phyloP scores from a whole-genome alignment of 2,888 invertebrate species.

The Endomychus coccineus region DNA sequence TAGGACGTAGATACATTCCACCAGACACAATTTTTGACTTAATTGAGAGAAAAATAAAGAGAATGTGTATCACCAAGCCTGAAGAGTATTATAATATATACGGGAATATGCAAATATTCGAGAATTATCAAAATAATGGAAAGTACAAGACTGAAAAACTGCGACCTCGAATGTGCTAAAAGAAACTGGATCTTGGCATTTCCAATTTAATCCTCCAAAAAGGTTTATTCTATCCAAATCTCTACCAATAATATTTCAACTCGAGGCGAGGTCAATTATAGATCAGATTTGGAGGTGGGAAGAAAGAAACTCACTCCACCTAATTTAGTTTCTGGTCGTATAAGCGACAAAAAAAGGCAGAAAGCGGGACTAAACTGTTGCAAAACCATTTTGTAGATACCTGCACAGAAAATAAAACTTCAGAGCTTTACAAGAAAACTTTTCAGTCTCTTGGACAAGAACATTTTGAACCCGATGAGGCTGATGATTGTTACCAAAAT shows the following conservation, averaged over 20 bases:
- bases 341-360: constrained; percentile 1
- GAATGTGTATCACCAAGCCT: neutral
- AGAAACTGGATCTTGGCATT: constrained; percentile 1
- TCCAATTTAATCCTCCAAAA: constrained; percentile 1
- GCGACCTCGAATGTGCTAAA: neutral
- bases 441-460: neutral
- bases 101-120: too few relatives aligned
- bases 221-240: constrained; percentile 1
- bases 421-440: constrained; percentile 1
- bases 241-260: neutral
- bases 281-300: neutral
- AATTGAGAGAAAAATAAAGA: constrained; percentile 1
- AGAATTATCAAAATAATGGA: too few relatives aligned
- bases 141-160: constrained; percentile 1
- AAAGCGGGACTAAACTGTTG: neutral
- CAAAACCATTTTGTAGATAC: neutral
- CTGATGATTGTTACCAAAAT: neutral
- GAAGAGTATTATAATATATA: constrained; percentile 1
- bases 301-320: neutral
- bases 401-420: neutral
- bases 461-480: neutral
- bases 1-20: neutral
- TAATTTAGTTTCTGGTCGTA: neutral
- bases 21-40: neutral
- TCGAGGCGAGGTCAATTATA: neutral